Base-by-base conservation (phyloP, 2,888 invertebrate genomes). In the Temnothorax ravouxi region DNA sequence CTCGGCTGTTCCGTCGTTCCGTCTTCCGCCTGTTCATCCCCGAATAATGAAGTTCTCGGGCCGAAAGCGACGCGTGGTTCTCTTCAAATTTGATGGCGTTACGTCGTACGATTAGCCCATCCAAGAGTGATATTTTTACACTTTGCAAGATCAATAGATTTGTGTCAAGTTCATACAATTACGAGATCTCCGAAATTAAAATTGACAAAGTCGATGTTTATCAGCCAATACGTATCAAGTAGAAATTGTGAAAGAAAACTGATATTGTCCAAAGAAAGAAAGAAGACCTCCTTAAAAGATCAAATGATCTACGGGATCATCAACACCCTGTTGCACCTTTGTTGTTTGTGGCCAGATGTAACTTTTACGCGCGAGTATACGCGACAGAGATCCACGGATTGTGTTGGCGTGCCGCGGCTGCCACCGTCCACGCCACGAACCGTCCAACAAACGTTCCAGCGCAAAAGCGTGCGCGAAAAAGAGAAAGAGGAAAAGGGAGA, bases 391-490 rank as follows among this genome's bases (percentile, higher is more conserved):
- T 87, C 85, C 84, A 74, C 86, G 83, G 90, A 89, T 89, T 88
- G 89, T 86, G 89, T 86, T 84, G 90, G 90, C 90, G 90, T 90
- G 90, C 90, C 90, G 89, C 88, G 88, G 88, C 88, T 90, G 90
- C 90, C 90, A 90, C 90, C 88, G 90, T 88, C 90, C 90, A 85
- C 87, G 89, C 90, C 89, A 86, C 88, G 89, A 29, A 87, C 87
- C 85, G 88, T 88, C 84, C 85, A 84, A 88, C 86, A 84, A 88
- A 87, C 85, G 87, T 83, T 86, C 77, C 77, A 47, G 76, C 52
- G 85, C 56, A 41, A 76, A 76, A 84, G 59, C 69, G 74, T 41
- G 82, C 61, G 56, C 62, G 72, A 69, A 25, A 69, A 38, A 54
- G 76, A 81, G 50, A 41, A 29, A 13, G 59, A 44, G 66, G 18